Percentiles rank a stretch among this genome's conserved stretches.
Conservation (phyloP, 1,140 invertebrate genomes). For the Drosophila melanica region DNA sequence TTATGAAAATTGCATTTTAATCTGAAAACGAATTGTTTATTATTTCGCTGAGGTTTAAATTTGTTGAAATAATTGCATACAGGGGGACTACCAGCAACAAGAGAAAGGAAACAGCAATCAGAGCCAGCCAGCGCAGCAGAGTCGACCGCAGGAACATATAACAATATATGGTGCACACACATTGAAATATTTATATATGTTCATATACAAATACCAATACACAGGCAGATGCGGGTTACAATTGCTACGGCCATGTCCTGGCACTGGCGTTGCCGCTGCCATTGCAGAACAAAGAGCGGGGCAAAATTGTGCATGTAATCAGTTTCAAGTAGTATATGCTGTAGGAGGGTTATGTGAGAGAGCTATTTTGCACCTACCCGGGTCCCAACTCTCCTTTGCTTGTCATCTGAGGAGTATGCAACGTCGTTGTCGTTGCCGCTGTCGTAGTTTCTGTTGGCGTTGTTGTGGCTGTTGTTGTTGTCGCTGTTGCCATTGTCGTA, state of each 20-base stretch:
- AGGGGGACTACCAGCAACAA: slow-evolving; percentile 29
- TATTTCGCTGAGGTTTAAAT: slow-evolving; percentile 83
- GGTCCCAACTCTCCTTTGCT: slow-evolving; percentile 10
- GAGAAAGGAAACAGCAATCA: slow-evolving; percentile 70
- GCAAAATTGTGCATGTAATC: slow-evolving; percentile 81
- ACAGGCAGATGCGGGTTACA: slow-evolving; percentile 40
- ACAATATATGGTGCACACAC: slow-evolving; percentile 49
- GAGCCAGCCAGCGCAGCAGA: slow-evolving; percentile 60
- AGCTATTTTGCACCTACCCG: slow-evolving; percentile 62
- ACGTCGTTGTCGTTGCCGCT: slow-evolving; percentile 63
- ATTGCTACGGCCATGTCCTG: slow-evolving; percentile 48
- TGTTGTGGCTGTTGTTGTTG: slow-evolving; percentile 5
- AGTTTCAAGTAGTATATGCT: slow-evolving; percentile 67
- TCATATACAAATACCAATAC: slow-evolving; percentile 41
- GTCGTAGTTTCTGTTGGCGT: slow-evolving; percentile 43
- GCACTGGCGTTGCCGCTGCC: slow-evolving; percentile 44
- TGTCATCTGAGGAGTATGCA: slow-evolving; percentile 80
- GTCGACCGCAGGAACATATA: slow-evolving; percentile 57
- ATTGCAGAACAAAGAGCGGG: slow-evolving; percentile 70
- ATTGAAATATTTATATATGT: slow-evolving; percentile 4
- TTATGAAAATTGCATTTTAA: slow-evolving; percentile 83
- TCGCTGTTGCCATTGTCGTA: slow-evolving; percentile 15
- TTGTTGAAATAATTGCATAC: slow-evolving; percentile 81
- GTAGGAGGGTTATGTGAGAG: slow-evolving; percentile 63
- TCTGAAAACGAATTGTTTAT: slow-evolving; percentile 83